Evolutionary conservation across 2,797 vertebrate species (phyloP).

Genomic region (Oreonectes daqikongensis): DNA sequence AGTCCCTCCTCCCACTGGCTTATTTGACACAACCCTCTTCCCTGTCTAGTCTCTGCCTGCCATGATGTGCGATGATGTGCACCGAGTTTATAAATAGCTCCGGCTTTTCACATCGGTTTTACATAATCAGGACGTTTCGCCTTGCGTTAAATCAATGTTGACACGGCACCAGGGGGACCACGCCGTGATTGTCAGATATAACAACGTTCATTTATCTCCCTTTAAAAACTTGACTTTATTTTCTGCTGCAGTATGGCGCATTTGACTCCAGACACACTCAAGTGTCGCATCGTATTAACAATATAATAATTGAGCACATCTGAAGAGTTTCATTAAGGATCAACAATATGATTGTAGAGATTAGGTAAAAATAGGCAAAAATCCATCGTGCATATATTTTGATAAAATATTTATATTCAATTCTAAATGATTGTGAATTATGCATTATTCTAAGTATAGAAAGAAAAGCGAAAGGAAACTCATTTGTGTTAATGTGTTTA

Average conservation of each 20-base stretch:
- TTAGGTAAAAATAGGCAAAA: too few relatives aligned
- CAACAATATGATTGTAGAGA: slow-evolving; percentile 30
- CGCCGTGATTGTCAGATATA: slow-evolving; percentile 54
- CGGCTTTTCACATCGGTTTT: slow-evolving; percentile 52
- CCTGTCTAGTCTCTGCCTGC: slow-evolving; percentile 21
- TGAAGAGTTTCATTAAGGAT: slow-evolving; percentile 27
- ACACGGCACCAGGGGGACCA: slow-evolving; percentile 49
- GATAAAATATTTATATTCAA: too few relatives aligned
- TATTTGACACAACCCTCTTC: slow-evolving; percentile 26
- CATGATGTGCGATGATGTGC: slow-evolving; percentile 33
- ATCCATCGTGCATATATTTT: too few relatives aligned
- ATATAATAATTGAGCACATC: slow-evolving; percentile 20
- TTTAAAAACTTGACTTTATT: slow-evolving; percentile 29
- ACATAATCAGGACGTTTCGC: slow-evolving; percentile 51
- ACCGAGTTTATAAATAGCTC: slow-evolving; percentile 48
- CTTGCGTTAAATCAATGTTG: slow-evolving; percentile 55
- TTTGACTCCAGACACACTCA: slow-evolving; percentile 46
- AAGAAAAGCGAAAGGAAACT: too few relatives aligned
- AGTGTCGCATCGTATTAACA: slow-evolving; percentile 44
- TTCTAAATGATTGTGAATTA: too few relatives aligned
- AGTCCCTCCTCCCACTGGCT: background rate
- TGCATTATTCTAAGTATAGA: too few relatives aligned
- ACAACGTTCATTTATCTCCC: slow-evolving; percentile 54
- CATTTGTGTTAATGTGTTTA: too few relatives aligned
- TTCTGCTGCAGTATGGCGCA: background rate